Evolutionary conservation across 2,113 vertebrate species (phyloP), one percentile per base, ranked within the genome.

Genomic region (Laticauda laticaudata): DNA sequence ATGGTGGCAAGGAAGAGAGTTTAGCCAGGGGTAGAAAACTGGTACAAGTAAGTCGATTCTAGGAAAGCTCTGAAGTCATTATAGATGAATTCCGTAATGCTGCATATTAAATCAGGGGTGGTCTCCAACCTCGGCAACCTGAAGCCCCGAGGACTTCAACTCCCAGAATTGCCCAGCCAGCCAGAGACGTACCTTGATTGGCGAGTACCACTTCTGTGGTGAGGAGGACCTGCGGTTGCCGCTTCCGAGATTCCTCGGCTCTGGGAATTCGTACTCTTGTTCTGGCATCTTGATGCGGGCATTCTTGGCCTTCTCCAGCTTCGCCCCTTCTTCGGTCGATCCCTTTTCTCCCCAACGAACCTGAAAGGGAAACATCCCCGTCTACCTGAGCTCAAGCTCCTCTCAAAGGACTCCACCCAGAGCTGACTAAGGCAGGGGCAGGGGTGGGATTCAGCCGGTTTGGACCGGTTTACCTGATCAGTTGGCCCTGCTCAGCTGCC

Each of bases 281-380:
- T 99, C 99, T 0, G 99, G 99, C 99, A 99, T 99, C 97, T 99
- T 99, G 54, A 99, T 99, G 56, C 98, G 97, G 11, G 99, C 99
- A 0, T 99, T 99, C 97, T 99, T 99, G 92, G 99, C 99, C 92
- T 99, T 99, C 95, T 99, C 99, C 95, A 99, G 87, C 94, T 99
- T 99, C 23, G 99, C 99, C 0, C 99, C 99, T 97, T 99, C 99
- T 95, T 99, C 99, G 0, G 99, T 99, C 55, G 99, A 99, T 55
- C 99, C 99, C 92, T 97, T 99, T 93, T 99, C 99, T 85, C 99
- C 99, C 99, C 99, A 99, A 86, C 99, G 99, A 39, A 99, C 99
- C 99, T 99, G 92, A 11, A 95, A 81, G 91, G 14, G 18, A 81
- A 39, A 39, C 18, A 81, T 21, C 53, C 3, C 85, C 29, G 1